phyloP scores from a whole-genome alignment of 2,888 invertebrate species.

The Autographa gamma region DNA sequence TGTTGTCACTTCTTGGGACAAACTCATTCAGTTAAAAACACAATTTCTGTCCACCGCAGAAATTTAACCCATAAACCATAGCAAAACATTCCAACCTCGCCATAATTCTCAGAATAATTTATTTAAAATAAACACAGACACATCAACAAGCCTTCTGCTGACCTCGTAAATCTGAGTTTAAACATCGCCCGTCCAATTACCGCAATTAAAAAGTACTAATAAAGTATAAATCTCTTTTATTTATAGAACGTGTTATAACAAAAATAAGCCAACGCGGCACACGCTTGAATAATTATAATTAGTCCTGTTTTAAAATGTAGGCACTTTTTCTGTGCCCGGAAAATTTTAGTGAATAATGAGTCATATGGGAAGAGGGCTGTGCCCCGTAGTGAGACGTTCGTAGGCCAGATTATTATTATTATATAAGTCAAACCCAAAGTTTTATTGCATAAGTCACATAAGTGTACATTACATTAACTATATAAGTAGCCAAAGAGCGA shows the following conservation, averaged over 20 bases:
- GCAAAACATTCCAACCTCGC: no score
- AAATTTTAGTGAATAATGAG: background rate
- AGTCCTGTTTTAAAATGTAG: conserved; percentile 36
- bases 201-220: conserved; percentile 26
- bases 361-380: no score
- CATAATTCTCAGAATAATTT: background rate
- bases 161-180: background rate
- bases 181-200: background rate
- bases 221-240: conserved; percentile 45
- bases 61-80: no score
- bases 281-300: conserved; percentile 34
- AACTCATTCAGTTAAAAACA: no score
- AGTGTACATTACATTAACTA: no score
- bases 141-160: background rate
- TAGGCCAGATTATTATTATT: no score
- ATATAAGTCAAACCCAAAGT: no score
- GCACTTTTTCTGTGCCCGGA: conserved; percentile 26
- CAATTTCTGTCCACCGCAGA: no score
- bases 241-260: conserved; percentile 26
- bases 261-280: conserved; percentile 6
- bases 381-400: no score
- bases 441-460: no score
- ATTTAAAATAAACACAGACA: background rate
- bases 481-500: no score
- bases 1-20: no score